Percentiles rank a stretch among this genome's conserved stretches.
Evolutionary conservation across 2,888 invertebrate genomes (phyloP).

Genomic region (Spilosoma lubricipeda): DNA sequence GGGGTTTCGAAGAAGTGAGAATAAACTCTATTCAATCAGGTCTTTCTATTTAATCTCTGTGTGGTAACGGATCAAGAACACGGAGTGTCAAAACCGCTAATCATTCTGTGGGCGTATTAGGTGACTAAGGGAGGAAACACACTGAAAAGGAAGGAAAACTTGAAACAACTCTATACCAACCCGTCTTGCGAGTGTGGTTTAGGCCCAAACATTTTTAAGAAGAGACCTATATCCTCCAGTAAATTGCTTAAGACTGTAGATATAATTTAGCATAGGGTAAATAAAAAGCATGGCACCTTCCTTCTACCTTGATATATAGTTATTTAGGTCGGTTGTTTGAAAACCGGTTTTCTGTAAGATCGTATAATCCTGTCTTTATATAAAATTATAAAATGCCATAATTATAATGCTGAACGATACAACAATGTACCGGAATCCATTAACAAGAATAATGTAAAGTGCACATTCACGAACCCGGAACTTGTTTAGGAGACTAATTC

Average conservation of each 20-base stretch:
- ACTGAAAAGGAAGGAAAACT: too few species aligned
- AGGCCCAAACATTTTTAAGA: too few species aligned
- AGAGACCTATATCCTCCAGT: too few species aligned
- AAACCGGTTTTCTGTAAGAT: neutral
- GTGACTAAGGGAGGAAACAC: too few species aligned
- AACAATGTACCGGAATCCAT: slow-evolving; percentile 54
- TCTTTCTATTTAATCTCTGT: neutral
- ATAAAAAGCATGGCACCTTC: neutral
- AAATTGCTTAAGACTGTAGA: too few species aligned
- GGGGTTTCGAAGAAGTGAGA: neutral
- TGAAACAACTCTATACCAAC: too few species aligned
- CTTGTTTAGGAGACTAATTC: slow-evolving; percentile 71
- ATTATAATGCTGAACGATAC: neutral
- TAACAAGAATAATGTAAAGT: slow-evolving; percentile 62
- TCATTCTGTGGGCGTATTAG: too few species aligned
- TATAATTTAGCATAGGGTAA: too few species aligned
- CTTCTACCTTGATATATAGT: neutral
- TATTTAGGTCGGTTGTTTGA: neutral
- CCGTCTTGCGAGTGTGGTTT: too few species aligned
- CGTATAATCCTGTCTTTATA: neutral
- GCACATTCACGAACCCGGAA: slow-evolving; percentile 53
- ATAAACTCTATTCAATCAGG: neutral
- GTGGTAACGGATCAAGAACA: too few species aligned
- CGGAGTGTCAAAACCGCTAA: too few species aligned
- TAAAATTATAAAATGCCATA: neutral